These are phyloP conservation scores for Alcedo atthis DNA, from an alignment of 2,797 vertebrate species.

Conservation along the genomic window DNA sequence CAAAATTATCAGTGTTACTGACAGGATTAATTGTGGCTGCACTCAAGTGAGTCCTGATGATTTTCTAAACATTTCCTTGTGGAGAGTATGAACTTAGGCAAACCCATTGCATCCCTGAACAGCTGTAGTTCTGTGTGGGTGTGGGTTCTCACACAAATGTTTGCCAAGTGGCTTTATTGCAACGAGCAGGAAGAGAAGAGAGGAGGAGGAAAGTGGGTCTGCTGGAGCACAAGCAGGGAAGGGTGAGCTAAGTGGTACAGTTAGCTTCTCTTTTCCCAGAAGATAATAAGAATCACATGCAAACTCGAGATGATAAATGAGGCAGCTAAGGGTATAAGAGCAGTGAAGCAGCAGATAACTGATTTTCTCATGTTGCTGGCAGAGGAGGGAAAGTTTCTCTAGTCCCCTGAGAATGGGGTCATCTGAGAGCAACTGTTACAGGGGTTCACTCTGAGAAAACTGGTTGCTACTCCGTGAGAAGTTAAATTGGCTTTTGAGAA, in stretches of 20 bases:
- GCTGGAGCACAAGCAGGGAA: neutral
- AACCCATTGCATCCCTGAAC: neutral
- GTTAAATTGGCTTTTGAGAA: neutral
- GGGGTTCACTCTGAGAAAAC: neutral
- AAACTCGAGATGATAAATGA: neutral
- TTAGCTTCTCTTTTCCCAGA: neutral
- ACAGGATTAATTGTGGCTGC: neutral
- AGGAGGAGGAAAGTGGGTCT: neutral
- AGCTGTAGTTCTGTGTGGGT: neutral
- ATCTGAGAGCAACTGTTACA: neutral
- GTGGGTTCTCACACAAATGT: neutral
- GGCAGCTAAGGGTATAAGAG: neutral
- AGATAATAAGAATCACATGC: neutral
- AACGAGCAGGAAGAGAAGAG: neutral
- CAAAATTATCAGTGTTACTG: neutral
- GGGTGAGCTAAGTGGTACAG: neutral
- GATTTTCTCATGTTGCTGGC: neutral
- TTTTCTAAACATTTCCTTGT: neutral
- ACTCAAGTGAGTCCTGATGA: neutral
- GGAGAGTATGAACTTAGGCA: neutral
- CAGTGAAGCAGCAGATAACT: neutral
- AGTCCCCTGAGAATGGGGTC: neutral
- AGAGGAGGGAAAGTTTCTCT: neutral
- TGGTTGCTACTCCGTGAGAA: neutral
- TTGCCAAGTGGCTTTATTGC: neutral